Conservation (phyloP, 37 sponge, comb jelly and placozoan genomes). For the Chondrosia reniformis region DNA sequence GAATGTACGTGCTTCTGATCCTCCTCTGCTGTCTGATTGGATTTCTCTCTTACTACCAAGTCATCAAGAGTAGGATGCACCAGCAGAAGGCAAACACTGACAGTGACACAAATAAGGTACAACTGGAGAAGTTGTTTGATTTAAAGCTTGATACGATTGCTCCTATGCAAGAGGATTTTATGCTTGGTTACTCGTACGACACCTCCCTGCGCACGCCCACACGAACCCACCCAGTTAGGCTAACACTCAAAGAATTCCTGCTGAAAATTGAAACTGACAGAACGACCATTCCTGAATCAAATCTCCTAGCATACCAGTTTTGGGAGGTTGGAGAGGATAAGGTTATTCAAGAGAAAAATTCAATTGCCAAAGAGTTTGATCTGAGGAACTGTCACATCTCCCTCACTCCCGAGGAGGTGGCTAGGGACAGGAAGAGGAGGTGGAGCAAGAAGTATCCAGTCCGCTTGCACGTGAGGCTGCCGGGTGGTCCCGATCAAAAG, state of each 20-base stretch:
- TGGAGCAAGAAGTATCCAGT: slow-evolving; percentile 90
- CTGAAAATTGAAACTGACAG: slow-evolving; percentile 30
- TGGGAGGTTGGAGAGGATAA: neutral
- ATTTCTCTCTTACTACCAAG: slow-evolving; percentile 49
- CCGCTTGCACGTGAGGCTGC: neutral
- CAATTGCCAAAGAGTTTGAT: slow-evolving; percentile 3
- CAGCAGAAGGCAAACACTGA: neutral
- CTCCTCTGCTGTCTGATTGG: slow-evolving; percentile 11
- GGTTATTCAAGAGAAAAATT: neutral
- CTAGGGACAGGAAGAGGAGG: slow-evolving; percentile 60
- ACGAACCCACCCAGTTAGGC: neutral
- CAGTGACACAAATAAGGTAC: neutral
- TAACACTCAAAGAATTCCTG: slow-evolving; percentile 25
- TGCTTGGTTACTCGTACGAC: slow-evolving; percentile 1
- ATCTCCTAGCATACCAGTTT: neutral
- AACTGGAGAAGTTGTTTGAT: neutral
- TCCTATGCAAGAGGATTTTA: neutral
- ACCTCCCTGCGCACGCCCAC: neutral
- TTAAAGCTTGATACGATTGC: neutral
- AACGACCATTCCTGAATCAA: neutral
- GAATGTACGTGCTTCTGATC: slow-evolving; percentile 49
- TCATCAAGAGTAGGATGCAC: slow-evolving; percentile 3
- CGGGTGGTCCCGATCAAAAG: neutral
- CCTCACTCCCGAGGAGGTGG: slow-evolving; percentile 54
- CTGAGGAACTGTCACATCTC: slow-evolving; percentile 18